Percentiles rank a stretch among this genome's conserved stretches.
phyloP scores from a whole-genome alignment of 2,113 vertebrate genomes.

The Garra rufa region DNA sequence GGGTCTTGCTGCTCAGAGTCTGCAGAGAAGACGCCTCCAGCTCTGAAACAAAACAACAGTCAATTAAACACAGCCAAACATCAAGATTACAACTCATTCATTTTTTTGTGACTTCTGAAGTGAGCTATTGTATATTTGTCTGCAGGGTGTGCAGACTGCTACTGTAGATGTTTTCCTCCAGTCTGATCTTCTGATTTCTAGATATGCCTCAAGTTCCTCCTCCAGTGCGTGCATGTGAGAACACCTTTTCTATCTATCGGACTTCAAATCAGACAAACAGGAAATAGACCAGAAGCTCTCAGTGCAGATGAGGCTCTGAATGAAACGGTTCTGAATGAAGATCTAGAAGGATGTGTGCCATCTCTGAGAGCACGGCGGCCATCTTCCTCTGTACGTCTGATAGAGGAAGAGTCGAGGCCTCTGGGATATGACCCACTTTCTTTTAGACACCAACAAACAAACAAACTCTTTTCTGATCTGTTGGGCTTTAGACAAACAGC shows the following conservation, averaged over 20 bases:
- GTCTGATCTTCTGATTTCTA: too few relatives aligned
- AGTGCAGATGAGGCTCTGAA: background rate
- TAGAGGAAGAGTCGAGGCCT: slow-evolving; percentile 1
- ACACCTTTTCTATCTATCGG: too few relatives aligned
- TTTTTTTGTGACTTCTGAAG: background rate
- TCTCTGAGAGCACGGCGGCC: background rate
- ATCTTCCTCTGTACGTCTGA: slow-evolving; percentile 23
- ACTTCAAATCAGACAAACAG: too few relatives aligned
- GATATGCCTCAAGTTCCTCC: too few relatives aligned
- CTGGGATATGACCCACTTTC: slow-evolving; percentile 50
- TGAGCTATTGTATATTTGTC: too few relatives aligned
- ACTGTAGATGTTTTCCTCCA: too few relatives aligned
- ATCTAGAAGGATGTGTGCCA: background rate
- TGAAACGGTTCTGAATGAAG: background rate
- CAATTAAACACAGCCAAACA: background rate
- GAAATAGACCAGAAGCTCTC: too few relatives aligned
- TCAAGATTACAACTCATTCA: too few relatives aligned
- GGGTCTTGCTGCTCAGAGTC: slow-evolving; percentile 85
- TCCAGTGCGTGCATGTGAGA: background rate
- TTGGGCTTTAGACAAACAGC: background rate
- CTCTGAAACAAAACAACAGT: slow-evolving; percentile 73
- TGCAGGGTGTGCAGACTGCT: too few relatives aligned
- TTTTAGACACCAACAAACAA: slow-evolving; percentile 2
- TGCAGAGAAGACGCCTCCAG: slow-evolving; percentile 82
- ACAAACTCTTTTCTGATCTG: background rate